Conservation (phyloP, 1,140 invertebrate species). For the Xylocopa sonorina region DNA sequence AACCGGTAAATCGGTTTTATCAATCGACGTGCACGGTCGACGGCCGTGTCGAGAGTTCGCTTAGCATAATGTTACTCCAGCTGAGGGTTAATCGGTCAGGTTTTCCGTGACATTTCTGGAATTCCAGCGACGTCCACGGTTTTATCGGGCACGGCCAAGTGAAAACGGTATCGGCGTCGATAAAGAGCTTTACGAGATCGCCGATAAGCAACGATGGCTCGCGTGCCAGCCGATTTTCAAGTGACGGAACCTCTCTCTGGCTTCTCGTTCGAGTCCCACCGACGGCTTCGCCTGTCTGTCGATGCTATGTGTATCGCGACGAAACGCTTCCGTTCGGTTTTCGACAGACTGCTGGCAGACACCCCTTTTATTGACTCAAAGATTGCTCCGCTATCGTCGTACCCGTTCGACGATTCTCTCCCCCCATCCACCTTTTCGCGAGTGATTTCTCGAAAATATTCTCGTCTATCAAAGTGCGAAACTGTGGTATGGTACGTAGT, state of each 20-base stretch:
- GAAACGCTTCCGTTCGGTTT: not conserved
- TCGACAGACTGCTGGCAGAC: not conserved
- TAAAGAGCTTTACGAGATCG: slow-evolving; percentile 49
- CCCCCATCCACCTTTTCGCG: not conserved
- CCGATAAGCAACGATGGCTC: slow-evolving; percentile 46
- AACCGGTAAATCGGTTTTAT: too few relatives aligned
- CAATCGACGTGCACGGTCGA: not conserved
- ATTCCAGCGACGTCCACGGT: slow-evolving; percentile 24
- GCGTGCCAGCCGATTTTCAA: slow-evolving; percentile 43
- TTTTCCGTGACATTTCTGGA: slow-evolving; percentile 28
- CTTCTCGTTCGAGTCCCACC: not conserved
- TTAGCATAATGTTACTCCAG: not conserved
- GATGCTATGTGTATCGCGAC: not conserved
- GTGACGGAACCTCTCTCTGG: slow-evolving; percentile 20
- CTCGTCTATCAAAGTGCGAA: too few relatives aligned
- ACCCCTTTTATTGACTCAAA: not conserved
- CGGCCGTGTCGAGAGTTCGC: slow-evolving; percentile 3
- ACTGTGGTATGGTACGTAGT: too few relatives aligned
- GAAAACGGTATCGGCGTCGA: slow-evolving; percentile 45
- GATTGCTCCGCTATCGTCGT: not conserved
- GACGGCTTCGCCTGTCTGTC: slow-evolving; percentile 8
- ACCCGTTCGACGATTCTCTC: not conserved
- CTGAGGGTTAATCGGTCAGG: slow-evolving; percentile 4
- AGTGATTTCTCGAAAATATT: not conserved
- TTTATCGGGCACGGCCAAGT: slow-evolving; percentile 29